phyloP scores from a whole-genome alignment of 2,888 invertebrate genomes.

The Hydrotaea diabolus region DNA sequence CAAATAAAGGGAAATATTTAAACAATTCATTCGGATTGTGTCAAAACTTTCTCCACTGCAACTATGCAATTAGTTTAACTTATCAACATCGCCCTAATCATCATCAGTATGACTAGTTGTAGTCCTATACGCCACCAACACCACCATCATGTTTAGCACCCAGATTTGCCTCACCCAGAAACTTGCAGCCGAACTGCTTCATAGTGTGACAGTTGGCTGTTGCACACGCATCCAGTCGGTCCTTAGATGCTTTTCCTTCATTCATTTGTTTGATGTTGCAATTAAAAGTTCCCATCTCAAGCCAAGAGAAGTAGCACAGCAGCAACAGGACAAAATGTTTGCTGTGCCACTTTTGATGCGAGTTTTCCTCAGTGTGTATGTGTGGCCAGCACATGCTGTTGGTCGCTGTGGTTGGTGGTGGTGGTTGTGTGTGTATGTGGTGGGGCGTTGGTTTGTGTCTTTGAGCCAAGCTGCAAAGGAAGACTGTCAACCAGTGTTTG shows the following conservation, averaged over 20 bases:
- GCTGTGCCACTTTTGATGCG: neutral
- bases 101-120: neutral
- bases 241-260: neutral
- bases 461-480: no score
- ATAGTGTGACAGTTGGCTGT: no score
- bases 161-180: neutral
- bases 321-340: slow-evolving; percentile 10
- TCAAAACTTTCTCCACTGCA: slow-evolving; percentile 24
- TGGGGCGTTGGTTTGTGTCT: no score
- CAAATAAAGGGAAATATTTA: neutral
- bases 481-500: neutral
- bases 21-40: neutral
- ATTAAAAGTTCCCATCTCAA: slow-evolving; percentile 72
- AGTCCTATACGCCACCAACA: neutral
- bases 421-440: no score
- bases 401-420: no score
- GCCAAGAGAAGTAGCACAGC: neutral
- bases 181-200: neutral
- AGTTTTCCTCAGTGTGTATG: neutral
- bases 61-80: slow-evolving; percentile 34
- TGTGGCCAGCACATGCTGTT: neutral
- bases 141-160: neutral
- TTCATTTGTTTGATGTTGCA: slow-evolving; percentile 72
- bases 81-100: neutral
- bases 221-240: neutral